Percentiles rank a stretch among this genome's conserved stretches.
phyloP scores from a whole-genome alignment of 1,140 invertebrate species.

The Dendrolimus kikuchii region DNA sequence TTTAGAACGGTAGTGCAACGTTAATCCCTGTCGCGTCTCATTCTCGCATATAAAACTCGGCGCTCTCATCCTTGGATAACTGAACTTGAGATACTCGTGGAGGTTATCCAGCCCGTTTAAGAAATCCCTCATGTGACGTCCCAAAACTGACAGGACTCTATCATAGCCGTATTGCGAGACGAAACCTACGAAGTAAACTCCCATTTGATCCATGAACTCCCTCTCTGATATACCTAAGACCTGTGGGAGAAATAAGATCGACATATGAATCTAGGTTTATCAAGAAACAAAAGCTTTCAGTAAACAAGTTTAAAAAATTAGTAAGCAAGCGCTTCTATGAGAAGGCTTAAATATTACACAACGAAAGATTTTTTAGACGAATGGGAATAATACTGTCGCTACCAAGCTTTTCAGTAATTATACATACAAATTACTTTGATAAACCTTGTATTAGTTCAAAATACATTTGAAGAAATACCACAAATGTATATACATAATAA shows the following conservation, averaged over 20 bases:
- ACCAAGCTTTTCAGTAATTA: too few species aligned
- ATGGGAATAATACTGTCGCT: too few species aligned
- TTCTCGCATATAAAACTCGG: slow-evolving; percentile 98
- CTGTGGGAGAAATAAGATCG: slow-evolving; percentile 68
- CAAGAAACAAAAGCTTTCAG: not conserved
- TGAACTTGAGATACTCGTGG: slow-evolving; percentile 97
- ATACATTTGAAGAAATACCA: too few species aligned
- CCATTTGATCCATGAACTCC: slow-evolving; percentile 93
- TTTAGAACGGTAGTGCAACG: slow-evolving; percentile 94
- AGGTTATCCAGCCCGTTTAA: slow-evolving; percentile 97
- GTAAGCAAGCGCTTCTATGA: too few species aligned
- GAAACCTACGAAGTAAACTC: slow-evolving; percentile 91
- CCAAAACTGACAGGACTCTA: slow-evolving; percentile 89
- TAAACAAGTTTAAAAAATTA: not conserved
- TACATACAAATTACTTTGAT: too few species aligned
- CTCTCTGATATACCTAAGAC: slow-evolving; percentile 87
- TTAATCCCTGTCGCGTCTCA: slow-evolving; percentile 91
- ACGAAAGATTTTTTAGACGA: too few species aligned
- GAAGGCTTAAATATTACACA: too few species aligned
- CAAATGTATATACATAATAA: too few species aligned
- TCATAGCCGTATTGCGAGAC: slow-evolving; percentile 97
- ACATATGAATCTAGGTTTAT: not conserved
- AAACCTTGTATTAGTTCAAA: too few species aligned
- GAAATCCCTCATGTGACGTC: slow-evolving; percentile 95
- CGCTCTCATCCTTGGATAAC: slow-evolving; percentile 89